These are phyloP conservation scores for Myrmophylax atrothorax DNA, from an alignment of 2,113 vertebrate species.

Conservation along the genomic window DNA sequence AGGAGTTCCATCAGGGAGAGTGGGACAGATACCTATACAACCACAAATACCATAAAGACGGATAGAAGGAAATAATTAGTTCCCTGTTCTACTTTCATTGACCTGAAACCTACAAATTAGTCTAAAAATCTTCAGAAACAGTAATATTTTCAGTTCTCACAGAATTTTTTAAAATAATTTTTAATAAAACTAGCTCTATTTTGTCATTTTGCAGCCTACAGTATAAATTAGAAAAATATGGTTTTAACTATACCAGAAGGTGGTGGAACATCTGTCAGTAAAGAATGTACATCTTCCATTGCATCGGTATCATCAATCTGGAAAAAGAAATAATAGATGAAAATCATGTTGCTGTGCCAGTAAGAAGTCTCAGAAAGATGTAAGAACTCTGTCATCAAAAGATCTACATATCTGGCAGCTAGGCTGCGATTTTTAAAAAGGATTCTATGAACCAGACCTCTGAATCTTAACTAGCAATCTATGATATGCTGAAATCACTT, in stretches of 20 bases:
- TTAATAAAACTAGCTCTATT: neutral
- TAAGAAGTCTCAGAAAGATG: neutral
- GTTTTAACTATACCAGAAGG: slow-evolving; percentile 82
- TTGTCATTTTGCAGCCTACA: neutral
- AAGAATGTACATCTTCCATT: slow-evolving; percentile 94
- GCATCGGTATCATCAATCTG: slow-evolving; percentile 98
- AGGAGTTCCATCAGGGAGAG: neutral
- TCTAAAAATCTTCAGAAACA: neutral
- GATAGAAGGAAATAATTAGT: neutral
- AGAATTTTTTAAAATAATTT: neutral
- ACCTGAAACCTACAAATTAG: neutral
- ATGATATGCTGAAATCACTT: neutral
- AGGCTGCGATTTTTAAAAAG: neutral
- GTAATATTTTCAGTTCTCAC: neutral
- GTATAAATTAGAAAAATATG: neutral
- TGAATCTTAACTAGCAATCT: neutral
- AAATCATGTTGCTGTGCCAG: neutral
- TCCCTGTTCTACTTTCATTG: neutral
- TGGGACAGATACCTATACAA: neutral
- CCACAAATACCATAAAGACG: neutral
- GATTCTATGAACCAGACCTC: neutral
- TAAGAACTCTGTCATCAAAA: neutral
- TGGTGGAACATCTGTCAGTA: slow-evolving; percentile 88
- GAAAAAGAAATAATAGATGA: neutral
- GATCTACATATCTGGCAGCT: neutral